Base-by-base conservation (phyloP, 2,113 vertebrate genomes). In the Pseudorhombus dupliciocellatus region DNA sequence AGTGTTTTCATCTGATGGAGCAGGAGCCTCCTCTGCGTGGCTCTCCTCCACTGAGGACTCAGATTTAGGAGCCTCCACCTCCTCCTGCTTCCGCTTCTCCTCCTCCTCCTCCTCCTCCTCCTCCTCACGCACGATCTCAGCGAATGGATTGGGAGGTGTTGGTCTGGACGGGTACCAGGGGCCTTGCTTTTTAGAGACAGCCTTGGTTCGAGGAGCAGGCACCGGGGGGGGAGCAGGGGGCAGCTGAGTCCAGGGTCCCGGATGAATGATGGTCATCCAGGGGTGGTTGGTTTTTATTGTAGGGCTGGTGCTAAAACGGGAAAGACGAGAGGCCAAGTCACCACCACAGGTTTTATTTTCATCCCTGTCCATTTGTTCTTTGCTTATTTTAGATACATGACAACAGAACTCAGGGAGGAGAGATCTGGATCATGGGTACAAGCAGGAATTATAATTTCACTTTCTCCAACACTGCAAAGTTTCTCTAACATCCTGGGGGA, bases 191-290 rank as follows among this genome's bases (percentile, higher is more conserved):
- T 55, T 57, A 1, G 79, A 70, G 16, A 60, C 55, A 9, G 79
- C 62, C 54, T 77, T 84, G 55, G 83, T 66, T 24, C 65, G 72
- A 42, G 69, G 48, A 28, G 74, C 20, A 1, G 74, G 79, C 0
- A 79, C 52, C 0, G 75, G 90, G 25, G 83, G 26, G 0, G 92
- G 92, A 6, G 84, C 93, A 0, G 95, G 95, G 40, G 96, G 95
- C 4, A 94, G 95, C 58, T 94, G 96, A 73, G 92, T 95, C 93
- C 95, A 96, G 5, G 95, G 89, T 66, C 97, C 95, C 0, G 92
- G 87, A 48, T 97, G 93, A 37, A 98, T 89, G 64, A 99, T 90
- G 1, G 88, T 66, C 79, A 97, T 92, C 97, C 97, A 99, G 0
- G 97, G 97, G 1, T 96, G 96, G 28, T 94, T 83, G 55, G 25